These are phyloP conservation scores for Verasper variegatus DNA, from an alignment of 2,113 vertebrate species.

Conservation along the genomic window DNA sequence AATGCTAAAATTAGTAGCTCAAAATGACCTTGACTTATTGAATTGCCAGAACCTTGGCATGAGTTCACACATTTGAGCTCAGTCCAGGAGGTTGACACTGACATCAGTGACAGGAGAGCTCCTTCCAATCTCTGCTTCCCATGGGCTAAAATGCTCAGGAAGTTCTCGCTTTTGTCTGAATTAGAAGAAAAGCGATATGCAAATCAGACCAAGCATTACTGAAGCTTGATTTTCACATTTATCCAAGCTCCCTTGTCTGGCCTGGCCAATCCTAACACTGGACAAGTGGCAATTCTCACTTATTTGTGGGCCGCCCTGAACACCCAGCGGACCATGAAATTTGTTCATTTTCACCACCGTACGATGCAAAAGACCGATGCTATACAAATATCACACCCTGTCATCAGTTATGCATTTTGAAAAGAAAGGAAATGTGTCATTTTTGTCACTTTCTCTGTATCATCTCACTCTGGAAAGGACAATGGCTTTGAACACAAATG, in stretches of 20 bases:
- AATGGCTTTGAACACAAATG: neutral
- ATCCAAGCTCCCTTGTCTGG: slow-evolving; percentile 42
- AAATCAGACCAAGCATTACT: slow-evolving; percentile 42
- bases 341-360: slow-evolving; percentile 72
- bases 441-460: slow-evolving; percentile 28
- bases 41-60: slow-evolving; percentile 3
- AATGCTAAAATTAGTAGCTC: slow-evolving; percentile 34
- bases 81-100: slow-evolving; percentile 26
- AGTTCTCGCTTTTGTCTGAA: slow-evolving; percentile 26
- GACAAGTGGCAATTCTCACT: slow-evolving; percentile 74
- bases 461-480: slow-evolving; percentile 26
- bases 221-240: slow-evolving; percentile 58
- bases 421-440: slow-evolving; percentile 40
- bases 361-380: slow-evolving; percentile 73
- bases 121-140: neutral
- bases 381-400: slow-evolving; percentile 68
- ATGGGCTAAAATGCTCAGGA: slow-evolving; percentile 5
- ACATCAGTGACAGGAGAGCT: too few species aligned
- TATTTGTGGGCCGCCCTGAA: slow-evolving; percentile 62
- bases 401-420: slow-evolving; percentile 66
- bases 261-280: slow-evolving; percentile 44
- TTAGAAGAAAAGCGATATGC: slow-evolving; percentile 36
- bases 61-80: slow-evolving; percentile 7
- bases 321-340: slow-evolving; percentile 79
- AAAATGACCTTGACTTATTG: slow-evolving; percentile 25